phyloP scores from a whole-genome alignment of 1,140 invertebrate species.

The Bradysia coprophila region DNA sequence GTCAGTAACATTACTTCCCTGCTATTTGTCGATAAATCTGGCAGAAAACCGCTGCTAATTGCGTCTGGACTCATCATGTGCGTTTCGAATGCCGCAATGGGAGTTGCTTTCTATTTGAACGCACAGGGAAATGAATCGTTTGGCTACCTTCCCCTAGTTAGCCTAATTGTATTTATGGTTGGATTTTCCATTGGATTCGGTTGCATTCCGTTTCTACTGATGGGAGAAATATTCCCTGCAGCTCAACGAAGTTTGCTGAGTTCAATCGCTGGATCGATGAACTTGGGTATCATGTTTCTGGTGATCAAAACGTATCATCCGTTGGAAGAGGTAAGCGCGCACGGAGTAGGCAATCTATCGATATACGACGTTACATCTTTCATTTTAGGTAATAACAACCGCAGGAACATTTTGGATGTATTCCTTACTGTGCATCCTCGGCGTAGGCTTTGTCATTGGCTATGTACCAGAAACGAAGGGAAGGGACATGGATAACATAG shows the following conservation, averaged over 20 bases:
- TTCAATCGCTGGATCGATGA: conserved; percentile 53
- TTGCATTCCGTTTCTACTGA: conserved; percentile 60
- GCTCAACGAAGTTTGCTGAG: conserved; percentile 56
- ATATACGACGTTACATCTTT: too few relatives aligned
- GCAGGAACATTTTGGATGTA: conserved; percentile 58
- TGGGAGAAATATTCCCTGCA: conserved; percentile 53
- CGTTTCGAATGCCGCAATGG: conserved; percentile 36
- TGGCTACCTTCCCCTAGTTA: conserved; percentile 45
- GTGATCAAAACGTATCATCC: conserved; percentile 50
- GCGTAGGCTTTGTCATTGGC: conserved; percentile 38
- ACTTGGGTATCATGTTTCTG: conserved; percentile 63
- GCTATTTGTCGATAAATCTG: conserved; percentile 42
- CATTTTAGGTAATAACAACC: too few relatives aligned
- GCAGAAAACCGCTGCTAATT: conserved; percentile 46
- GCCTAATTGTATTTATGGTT: conserved; percentile 54
- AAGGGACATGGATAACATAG: conserved; percentile 46
- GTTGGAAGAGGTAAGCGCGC: conserved; percentile 20
- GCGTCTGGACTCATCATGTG: conserved; percentile 43
- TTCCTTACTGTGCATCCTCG: conserved; percentile 41
- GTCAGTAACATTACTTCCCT: conserved; percentile 41
- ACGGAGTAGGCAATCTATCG: too few relatives aligned
- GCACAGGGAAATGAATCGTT: neutral
- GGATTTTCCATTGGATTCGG: conserved; percentile 64
- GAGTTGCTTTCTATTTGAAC: conserved; percentile 42
- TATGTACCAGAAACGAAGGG: conserved; percentile 51